These are phyloP conservation scores for Calyptomena viridis DNA, from an alignment of 2,113 vertebrate species.

Conservation along the genomic window DNA sequence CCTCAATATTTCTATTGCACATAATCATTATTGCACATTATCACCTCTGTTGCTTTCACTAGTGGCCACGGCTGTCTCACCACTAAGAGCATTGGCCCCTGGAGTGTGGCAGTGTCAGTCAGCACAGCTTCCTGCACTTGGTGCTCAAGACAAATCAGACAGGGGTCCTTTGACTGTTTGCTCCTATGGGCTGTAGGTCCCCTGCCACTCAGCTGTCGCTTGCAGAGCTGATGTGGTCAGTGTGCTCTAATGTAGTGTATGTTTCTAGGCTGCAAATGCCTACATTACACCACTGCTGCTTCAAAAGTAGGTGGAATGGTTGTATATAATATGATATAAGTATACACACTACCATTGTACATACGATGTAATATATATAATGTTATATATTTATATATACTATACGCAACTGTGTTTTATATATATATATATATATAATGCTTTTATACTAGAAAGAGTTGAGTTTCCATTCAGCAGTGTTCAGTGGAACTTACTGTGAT, in stretches of 20 bases:
- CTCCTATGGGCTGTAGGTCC: fast-evolving
- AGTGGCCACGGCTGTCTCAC: neutral
- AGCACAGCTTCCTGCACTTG: fast-evolving
- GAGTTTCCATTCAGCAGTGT: neutral
- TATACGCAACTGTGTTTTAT: too few relatives aligned
- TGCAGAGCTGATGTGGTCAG: neutral
- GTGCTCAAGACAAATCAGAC: neutral
- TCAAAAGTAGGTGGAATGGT: neutral
- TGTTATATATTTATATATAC: neutral
- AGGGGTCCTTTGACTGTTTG: neutral
- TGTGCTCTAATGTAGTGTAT: fast-evolving
- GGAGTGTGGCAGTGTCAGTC: fast-evolving
- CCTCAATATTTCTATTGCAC: neutral
- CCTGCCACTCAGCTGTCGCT: fast-evolving
- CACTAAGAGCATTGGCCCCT: neutral
- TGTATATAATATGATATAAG: neutral
- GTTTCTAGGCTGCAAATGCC: neutral
- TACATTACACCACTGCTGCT: neutral
- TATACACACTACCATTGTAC: neutral
- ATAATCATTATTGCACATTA: neutral
- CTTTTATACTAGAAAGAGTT: neutral
- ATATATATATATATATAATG: neutral
- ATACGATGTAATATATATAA: neutral
- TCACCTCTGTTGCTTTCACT: neutral
- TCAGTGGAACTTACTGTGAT: neutral